Evolutionary conservation across 1,140 invertebrate species (phyloP), one percentile per base, ranked within the genome.

Genomic region (Elysia chlorotica): DNA sequence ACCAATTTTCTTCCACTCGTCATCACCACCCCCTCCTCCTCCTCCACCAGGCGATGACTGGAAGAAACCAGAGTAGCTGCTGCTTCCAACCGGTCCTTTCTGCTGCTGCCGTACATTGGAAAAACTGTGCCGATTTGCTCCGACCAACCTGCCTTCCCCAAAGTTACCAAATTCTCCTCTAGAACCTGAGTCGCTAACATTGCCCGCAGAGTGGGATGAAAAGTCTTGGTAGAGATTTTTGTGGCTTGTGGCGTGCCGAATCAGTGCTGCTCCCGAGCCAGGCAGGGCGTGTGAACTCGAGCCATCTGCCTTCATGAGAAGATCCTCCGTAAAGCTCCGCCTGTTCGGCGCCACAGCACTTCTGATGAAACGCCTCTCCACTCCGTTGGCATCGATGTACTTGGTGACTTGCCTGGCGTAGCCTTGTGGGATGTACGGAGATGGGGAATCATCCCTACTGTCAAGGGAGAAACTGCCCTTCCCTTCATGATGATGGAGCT

Each of bases 401-500:
- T 70, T 70, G 14, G 67, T n/a, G 37, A 68, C 66, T 31, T 38
- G 66, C 38, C 48, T 53, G 30, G 66, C 35, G 48, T 33, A 68
- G 2, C 66, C 66, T 31, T 68, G 66, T 21, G 66, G 66, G 21
- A 68, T 30, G 56, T 54, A 68, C 30, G 33, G 35, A 1, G 41
- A 53, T 21, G 41, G 37, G 2, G 66, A 38, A 30, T 2, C 65
- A 2, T 38, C 53, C 30, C 41, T 38, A 2, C 48, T 59, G 53
- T 71, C 67, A 53, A 53, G 54, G 38, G 69, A 71, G 37, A 2
- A 31, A 65, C n/a, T 70, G 59, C 25, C 70, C 67, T 38, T 48
- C 35, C 1, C 28, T n/a, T n/a, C n/a, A n/a, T n/a, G n/a, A n/a
- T n/a, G n/a, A n/a, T n/a, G n/a, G n/a, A n/a, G n/a, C n/a, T n/a